Evolutionary conservation across 2,888 invertebrate species (phyloP).

Genomic region (Perizoma affinitatum): DNA sequence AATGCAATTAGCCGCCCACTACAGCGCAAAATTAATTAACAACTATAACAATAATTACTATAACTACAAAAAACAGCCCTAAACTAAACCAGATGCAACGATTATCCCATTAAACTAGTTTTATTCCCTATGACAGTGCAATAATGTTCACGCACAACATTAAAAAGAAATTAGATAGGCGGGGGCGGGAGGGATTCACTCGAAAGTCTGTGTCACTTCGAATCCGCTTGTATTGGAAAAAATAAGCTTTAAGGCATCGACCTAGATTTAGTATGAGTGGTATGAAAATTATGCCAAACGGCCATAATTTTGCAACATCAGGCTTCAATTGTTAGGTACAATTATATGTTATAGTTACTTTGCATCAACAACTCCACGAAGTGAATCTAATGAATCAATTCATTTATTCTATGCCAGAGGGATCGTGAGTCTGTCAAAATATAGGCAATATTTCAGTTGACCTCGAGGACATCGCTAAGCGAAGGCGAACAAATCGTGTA

Average conservation of each 20-base stretch:
- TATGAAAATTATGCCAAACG: too few relatives aligned
- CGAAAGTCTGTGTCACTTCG: background rate
- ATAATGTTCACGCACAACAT: conserved; percentile 80
- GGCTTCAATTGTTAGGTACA: too few relatives aligned
- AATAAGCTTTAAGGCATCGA: background rate
- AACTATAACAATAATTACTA: conserved; percentile 55
- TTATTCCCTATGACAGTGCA: conserved; percentile 76
- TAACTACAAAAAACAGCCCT: conserved; percentile 64
- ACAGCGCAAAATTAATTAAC: conserved; percentile 70
- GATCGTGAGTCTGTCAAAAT: conserved; percentile 73
- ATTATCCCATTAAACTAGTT: conserved; percentile 74
- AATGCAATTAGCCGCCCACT: conserved; percentile 66
- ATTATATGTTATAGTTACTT: too few relatives aligned
- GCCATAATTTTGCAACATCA: too few relatives aligned
- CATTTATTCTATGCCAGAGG: conserved; percentile 41
- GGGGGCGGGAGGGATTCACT: conserved; percentile 54
- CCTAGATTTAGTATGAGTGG: too few relatives aligned
- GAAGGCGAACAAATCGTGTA: conserved; percentile 71
- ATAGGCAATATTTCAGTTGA: conserved; percentile 69
- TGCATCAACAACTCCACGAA: too few relatives aligned
- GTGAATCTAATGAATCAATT: background rate
- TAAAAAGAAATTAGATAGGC: conserved; percentile 73
- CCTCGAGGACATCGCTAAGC: conserved; percentile 53
- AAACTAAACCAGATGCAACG: conserved; percentile 67
- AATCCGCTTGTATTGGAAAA: background rate